Evolutionary conservation across 2,113 vertebrate genomes (phyloP).

Genomic region (Tragelaphus buxtoni): DNA sequence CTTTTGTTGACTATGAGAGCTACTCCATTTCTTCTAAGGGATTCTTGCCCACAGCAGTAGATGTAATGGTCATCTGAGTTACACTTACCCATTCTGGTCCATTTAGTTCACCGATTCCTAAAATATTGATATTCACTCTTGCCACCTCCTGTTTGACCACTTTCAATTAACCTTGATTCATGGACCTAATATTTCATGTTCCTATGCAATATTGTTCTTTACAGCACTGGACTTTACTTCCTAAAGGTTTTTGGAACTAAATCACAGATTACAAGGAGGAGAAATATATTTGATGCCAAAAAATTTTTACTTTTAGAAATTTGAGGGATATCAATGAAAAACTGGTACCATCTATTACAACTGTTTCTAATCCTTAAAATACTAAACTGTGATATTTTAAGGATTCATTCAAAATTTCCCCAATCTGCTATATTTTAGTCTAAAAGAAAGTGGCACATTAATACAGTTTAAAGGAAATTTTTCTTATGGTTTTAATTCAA

Average conservation of each 20-base stretch:
- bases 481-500: background rate
- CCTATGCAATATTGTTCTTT: background rate
- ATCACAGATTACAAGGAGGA: background rate
- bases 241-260: background rate
- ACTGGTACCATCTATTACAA: fast-evolving
- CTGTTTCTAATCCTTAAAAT: too few relatives aligned
- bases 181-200: background rate
- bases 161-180: background rate
- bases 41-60: background rate
- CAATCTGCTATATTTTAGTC: background rate
- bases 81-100: fast-evolving
- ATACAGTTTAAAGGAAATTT: background rate
- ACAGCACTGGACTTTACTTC: background rate
- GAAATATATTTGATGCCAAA: background rate
- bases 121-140: background rate
- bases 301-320: background rate
- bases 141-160: background rate
- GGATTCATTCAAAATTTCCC: background rate
- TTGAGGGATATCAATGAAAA: background rate
- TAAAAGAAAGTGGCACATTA: background rate
- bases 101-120: background rate
- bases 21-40: background rate
- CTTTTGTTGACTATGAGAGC: background rate
- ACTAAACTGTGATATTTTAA: background rate
- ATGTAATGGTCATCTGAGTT: background rate